Base-by-base conservation (phyloP, 2,797 vertebrate genomes). In the Sebastolobus alascanus region DNA sequence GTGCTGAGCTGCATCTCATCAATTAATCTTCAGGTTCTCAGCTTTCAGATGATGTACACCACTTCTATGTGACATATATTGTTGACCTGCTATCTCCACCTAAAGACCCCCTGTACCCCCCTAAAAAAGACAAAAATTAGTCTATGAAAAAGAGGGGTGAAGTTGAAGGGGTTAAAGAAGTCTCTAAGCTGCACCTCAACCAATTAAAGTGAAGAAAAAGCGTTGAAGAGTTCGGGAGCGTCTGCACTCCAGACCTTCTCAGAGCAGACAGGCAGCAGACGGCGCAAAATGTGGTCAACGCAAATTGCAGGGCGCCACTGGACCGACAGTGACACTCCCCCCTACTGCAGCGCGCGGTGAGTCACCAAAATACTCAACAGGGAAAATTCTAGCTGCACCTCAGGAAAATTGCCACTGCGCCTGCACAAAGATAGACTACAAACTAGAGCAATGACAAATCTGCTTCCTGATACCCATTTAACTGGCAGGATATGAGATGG, bases 391-490 rank as follows among this genome's bases (percentile, higher is more conserved):
- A 43, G 20, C 31, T 65, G 58, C 73, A 80, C 83, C 77, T 83
- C 76, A 68, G 88, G 78, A 84, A 86, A 83, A 82, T 46, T 46
- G 69, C 59, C 77, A 79, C 56, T 8, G 54, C 13, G 22, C 66
- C 75, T 71, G 69, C 72, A 82, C 6, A 2, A 25, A 80, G 40
- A 81, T 54, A 54, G 50, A 52, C 50, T n/a, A 20, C 66, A 66
- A 84, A 77, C 85, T 68, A 56, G 6, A 83, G 80, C 54, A 71
- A 73, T 78, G 80, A 79, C 81, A 88, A 90, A 88, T 89, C 74
- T 77, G 71, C 71, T 85, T 75, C 77, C 77, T 75, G 69, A 82
- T 75, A 75, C 68, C 67, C 25, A 59, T 84, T 86, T 72, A 84
- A 84, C 60, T 82, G 82, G 64, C 69, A 81, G 75, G 73, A 84